Base-by-base conservation (phyloP, 2,797 vertebrate genomes). In the Coranthus polyacanthus region DNA sequence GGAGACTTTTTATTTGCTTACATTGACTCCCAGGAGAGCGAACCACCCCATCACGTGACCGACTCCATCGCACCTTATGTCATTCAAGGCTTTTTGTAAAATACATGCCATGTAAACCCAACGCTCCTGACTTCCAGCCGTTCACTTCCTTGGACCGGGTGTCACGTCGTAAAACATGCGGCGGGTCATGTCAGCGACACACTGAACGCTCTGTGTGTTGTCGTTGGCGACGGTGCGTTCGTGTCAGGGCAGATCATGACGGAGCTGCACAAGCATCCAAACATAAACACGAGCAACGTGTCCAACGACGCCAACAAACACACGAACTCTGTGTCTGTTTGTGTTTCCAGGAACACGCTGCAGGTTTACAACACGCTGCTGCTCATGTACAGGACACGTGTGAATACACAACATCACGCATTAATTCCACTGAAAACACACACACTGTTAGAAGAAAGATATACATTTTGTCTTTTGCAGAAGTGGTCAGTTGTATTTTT, bases 301-400 rank as follows among this genome's bases (percentile, higher is more conserved):
- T 39, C 26, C 24, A 9, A n/a, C 32, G 15, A 24, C 39, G 5
- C 15, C 26, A 15, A 9, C 2, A 37, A 56, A 61, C 58, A 47
- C 53, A 16, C 24, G 2, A 1, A 1, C 7, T 37, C n/a, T 5
- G 45, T 29, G 20, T 47, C 1, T 32, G 43, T 47, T 51, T 55
- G 6, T 39, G 55, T 79, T 77, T 45, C 49, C 34, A 3, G 47
- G 22, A 54, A 42, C 18, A 4, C 0, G 41, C 50, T 56, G 51
- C 55, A 50, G 34, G n/a, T n/a, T n/a, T n/a, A n/a, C n/a, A n/a
- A n/a, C n/a, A n/a, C n/a, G n/a, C n/a, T n/a, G n/a, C n/a, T n/a
- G n/a, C n/a, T n/a, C n/a, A 22, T 70, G 74, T 67, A 83, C 37
- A 18, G 54, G 6, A 6, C 12, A 11, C 39, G 1, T 13, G 8